These are phyloP conservation scores for Leptestheria dahalacensis DNA, from an alignment of 1,140 invertebrate genomes.

Conservation along the genomic window DNA sequence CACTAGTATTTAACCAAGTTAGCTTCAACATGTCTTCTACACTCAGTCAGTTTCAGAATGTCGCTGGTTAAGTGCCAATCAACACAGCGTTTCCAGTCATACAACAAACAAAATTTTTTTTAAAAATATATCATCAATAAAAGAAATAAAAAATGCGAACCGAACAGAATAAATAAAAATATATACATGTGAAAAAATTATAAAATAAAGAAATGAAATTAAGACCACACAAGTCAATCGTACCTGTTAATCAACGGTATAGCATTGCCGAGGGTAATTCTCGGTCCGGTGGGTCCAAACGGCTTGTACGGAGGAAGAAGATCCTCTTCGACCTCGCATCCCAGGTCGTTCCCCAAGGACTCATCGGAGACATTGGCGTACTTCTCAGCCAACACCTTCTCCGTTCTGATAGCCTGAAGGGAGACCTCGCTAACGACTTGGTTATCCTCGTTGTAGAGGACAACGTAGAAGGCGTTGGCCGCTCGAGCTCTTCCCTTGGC, in stretches of 20 bases:
- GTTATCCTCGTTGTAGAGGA: conserved; percentile 39
- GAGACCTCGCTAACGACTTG: conserved; percentile 36
- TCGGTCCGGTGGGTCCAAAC: conserved; percentile 21
- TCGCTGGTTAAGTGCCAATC: too few species aligned
- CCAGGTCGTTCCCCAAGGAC: not conserved
- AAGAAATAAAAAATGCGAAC: too few species aligned
- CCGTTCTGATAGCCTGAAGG: conserved; percentile 53
- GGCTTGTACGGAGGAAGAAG: conserved; percentile 28
- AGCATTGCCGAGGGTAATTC: conserved; percentile 52
- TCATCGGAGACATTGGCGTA: not conserved
- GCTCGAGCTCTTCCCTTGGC: conserved; percentile 57
- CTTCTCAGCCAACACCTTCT: conserved; percentile 29
- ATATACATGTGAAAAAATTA: conserved; percentile 11
- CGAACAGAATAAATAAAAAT: not conserved
- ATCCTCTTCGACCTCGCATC: not conserved
- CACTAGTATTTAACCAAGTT: too few species aligned
- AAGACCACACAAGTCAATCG: not conserved
- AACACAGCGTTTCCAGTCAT: too few species aligned
- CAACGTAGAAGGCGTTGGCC: conserved; percentile 48
- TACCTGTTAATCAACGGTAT: conserved; percentile 72
- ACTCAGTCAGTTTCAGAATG: too few species aligned
- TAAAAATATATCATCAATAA: too few species aligned
- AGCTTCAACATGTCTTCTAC: too few species aligned
- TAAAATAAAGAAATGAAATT: too few species aligned
- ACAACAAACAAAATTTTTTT: too few species aligned